These are phyloP conservation scores for Triplophysa yarkandensis DNA, from an alignment of 2,797 vertebrate species.

Conservation along the genomic window DNA sequence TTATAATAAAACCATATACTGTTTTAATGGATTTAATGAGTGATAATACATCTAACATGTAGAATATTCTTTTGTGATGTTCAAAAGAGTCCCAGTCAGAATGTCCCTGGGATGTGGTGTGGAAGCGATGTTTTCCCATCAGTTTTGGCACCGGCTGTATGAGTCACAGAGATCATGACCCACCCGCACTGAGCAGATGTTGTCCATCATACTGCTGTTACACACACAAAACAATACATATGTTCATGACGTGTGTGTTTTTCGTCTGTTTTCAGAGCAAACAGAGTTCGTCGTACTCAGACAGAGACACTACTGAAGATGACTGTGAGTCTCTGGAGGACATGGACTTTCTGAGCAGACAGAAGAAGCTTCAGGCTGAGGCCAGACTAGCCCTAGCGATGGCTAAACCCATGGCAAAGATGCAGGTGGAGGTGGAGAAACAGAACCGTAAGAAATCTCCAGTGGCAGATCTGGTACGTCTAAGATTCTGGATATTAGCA, in stretches of 20 bases:
- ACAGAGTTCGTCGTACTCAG: slow-evolving; percentile 97
- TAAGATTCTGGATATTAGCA: no score
- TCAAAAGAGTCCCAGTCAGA: slow-evolving; percentile 15
- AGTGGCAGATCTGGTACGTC: slow-evolving; percentile 92
- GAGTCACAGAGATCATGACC: slow-evolving; percentile 16
- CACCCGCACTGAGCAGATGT: no score
- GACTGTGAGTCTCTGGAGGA: slow-evolving; percentile 96
- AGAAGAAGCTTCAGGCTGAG: slow-evolving; percentile 96
- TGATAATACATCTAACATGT: no score
- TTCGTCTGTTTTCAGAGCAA: slow-evolving; percentile 82
- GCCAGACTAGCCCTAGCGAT: slow-evolving; percentile 96
- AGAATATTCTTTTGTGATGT: no score
- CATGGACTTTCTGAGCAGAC: slow-evolving; percentile 96
- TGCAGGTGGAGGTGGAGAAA: slow-evolving; percentile 99
- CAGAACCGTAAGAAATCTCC: slow-evolving; percentile 99
- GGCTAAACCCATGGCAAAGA: slow-evolving; percentile 99
- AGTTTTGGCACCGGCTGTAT: background rate
- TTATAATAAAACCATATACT: no score
- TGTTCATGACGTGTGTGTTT: background rate
- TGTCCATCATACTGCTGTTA: no score
- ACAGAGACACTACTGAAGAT: slow-evolving; percentile 95
- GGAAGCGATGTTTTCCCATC: slow-evolving; percentile 14
- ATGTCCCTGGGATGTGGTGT: slow-evolving; percentile 39
- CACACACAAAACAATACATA: background rate
- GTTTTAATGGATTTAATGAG: background rate